Percentiles rank a stretch among this genome's conserved stretches.
phyloP scores from a whole-genome alignment of 2,113 vertebrate genomes.

The Colossoma macropomum region DNA sequence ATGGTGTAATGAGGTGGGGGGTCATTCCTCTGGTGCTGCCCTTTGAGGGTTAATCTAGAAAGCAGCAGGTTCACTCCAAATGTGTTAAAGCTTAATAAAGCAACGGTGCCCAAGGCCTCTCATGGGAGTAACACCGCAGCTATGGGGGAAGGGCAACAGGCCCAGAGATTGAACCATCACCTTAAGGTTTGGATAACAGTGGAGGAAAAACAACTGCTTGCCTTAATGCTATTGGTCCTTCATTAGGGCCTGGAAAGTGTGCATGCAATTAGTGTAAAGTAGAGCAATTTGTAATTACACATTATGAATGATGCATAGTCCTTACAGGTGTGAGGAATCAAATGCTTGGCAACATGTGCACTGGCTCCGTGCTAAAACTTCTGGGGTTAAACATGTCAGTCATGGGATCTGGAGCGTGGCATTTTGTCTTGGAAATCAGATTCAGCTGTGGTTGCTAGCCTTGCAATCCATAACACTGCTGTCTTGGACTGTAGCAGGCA shows the following conservation, averaged over 20 bases:
- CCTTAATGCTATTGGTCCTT: background rate
- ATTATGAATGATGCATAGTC: background rate
- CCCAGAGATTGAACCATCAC: conserved; percentile 32
- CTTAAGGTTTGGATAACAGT: conserved; percentile 10
- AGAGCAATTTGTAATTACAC: background rate
- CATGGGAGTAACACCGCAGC: conserved; percentile 1
- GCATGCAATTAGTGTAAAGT: background rate
- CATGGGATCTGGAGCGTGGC: background rate
- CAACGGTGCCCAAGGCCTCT: conserved; percentile 14
- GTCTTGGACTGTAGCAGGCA: background rate
- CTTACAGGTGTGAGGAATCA: background rate
- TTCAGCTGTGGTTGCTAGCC: conserved; percentile 15
- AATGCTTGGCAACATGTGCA: background rate
- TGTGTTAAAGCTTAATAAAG: conserved; percentile 55
- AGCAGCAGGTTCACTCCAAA: background rate
- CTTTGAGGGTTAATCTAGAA: conserved; percentile 8
- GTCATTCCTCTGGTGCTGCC: background rate
- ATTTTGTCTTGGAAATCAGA: conserved; percentile 9
- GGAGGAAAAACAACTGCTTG: conserved; percentile 33
- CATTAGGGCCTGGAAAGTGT: conserved; percentile 2
- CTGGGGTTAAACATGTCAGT: background rate
- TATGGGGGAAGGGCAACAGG: conserved; percentile 14
- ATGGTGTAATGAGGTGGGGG: background rate
- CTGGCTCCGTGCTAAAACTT: background rate
- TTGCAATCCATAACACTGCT: conserved; percentile 5